These are phyloP conservation scores for Daphoenositta chrysoptera DNA, from an alignment of 2,113 vertebrate species.

Conservation along the genomic window DNA sequence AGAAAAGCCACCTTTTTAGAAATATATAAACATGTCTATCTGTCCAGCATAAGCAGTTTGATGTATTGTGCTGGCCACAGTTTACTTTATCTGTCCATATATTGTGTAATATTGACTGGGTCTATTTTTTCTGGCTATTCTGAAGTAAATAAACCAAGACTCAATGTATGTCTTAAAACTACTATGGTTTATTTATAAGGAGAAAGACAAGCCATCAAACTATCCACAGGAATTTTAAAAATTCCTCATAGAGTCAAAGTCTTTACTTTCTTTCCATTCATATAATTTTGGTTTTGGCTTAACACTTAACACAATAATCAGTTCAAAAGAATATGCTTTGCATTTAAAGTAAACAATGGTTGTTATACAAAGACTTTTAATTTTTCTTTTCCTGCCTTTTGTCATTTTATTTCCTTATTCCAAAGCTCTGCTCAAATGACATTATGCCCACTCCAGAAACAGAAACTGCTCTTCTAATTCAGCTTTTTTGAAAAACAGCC, in stretches of 20 bases:
- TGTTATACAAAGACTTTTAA: conserved; percentile 64
- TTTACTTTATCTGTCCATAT: conserved; percentile 55
- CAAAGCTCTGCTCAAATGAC: conserved; percentile 7
- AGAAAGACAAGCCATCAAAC: conserved; percentile 75
- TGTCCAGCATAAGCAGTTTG: not conserved
- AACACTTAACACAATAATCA: conserved; percentile 76
- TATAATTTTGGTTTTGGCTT: conserved; percentile 86
- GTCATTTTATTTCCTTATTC: conserved; percentile 45
- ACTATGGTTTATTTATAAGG: conserved; percentile 76
- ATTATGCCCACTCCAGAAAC: not conserved
- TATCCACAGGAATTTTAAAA: conserved; percentile 83
- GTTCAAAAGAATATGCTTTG: conserved; percentile 77
- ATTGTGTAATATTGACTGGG: conserved; percentile 41
- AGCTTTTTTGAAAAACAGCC: conserved; percentile 21
- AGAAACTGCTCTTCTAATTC: conserved; percentile 37
- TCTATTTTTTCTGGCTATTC: conserved; percentile 63
- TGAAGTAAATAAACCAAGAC: conserved; percentile 77
- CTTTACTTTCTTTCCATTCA: conserved; percentile 84
- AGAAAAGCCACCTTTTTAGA: not conserved
- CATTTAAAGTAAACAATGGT: conserved; percentile 72
- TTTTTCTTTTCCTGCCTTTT: conserved; percentile 61
- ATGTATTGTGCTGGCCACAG: not conserved
- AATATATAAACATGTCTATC: not conserved
- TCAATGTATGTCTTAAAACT: conserved; percentile 73
- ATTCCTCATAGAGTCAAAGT: conserved; percentile 76